Conservation (phyloP, 2,888 invertebrate genomes). For the Drosophila siamana region DNA sequence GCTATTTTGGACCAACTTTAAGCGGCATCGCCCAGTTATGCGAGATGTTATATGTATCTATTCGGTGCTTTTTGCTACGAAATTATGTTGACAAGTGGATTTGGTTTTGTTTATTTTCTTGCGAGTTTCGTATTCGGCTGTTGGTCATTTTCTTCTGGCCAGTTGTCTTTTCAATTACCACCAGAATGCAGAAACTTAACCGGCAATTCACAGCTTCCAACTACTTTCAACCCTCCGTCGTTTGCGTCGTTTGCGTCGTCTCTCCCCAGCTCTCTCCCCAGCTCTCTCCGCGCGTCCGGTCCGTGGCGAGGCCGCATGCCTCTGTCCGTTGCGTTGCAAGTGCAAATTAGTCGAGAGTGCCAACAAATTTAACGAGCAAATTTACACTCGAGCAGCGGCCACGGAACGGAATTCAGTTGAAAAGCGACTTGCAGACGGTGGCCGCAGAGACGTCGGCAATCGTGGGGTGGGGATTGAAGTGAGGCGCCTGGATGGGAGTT, state of each 20-base stretch:
- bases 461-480: neutral
- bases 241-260: too few relatives aligned
- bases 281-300: neutral
- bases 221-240: neutral
- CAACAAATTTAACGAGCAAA: constrained; percentile 82
- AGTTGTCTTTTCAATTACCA: constrained; percentile 75
- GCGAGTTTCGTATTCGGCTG: constrained; percentile 24
- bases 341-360: constrained; percentile 82
- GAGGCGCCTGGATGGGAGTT: too few relatives aligned
- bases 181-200: constrained; percentile 52
- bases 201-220: constrained; percentile 28
- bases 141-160: constrained; percentile 43
- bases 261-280: too few relatives aligned
- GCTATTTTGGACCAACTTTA: too few relatives aligned
- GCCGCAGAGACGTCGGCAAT: too few relatives aligned
- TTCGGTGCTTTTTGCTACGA: neutral
- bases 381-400: constrained; percentile 75
- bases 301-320: constrained; percentile 10
- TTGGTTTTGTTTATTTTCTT: constrained; percentile 33
- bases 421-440: constrained; percentile 34
- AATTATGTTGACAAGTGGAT: constrained; percentile 32
- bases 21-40: neutral
- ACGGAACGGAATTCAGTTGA: constrained; percentile 50
- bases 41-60: neutral
- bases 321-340: constrained; percentile 69